Evolutionary conservation across 1,140 invertebrate species (phyloP).

Genomic region (Wiebesia pumilae): DNA sequence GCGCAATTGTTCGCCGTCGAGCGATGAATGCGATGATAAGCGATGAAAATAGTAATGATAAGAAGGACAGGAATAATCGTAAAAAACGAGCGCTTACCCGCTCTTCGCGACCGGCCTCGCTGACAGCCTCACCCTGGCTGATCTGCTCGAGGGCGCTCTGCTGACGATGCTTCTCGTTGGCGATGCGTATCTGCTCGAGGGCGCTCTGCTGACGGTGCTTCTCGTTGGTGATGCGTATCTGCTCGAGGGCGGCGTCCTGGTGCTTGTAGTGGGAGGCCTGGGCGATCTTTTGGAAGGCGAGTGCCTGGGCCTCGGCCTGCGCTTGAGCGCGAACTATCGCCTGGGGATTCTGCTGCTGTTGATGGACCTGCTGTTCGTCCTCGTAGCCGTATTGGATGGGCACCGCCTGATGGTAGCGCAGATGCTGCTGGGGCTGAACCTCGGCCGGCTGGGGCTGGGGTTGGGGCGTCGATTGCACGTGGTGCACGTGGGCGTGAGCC

Average conservation of each 20-base stretch:
- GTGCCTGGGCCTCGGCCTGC: constrained; percentile 67
- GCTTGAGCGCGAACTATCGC: constrained; percentile 66
- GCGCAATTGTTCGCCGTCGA: too few relatives aligned
- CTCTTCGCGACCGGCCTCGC: constrained; percentile 66
- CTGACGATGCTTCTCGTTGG: constrained; percentile 65
- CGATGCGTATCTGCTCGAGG: constrained; percentile 68
- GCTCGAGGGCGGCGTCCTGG: constrained; percentile 66
- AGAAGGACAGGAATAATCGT: too few relatives aligned
- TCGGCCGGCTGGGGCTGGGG: background rate
- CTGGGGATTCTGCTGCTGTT: constrained; percentile 58
- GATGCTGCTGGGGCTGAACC: constrained; percentile 8
- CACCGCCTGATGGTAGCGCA: constrained; percentile 55
- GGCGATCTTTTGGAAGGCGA: constrained; percentile 70
- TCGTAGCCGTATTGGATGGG: constrained; percentile 66
- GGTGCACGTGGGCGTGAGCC: background rate
- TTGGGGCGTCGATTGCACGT: background rate
- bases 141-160: constrained; percentile 71
- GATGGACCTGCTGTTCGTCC: constrained; percentile 57
- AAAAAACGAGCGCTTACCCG: constrained; percentile 22
- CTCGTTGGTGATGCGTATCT: constrained; percentile 67
- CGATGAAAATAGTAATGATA: too few relatives aligned
- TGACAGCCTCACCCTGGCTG: constrained; percentile 66
- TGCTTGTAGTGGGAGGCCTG: constrained; percentile 70
- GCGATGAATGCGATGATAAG: too few relatives aligned
- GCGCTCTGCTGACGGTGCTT: constrained; percentile 67